Base-by-base conservation (phyloP, 2,888 invertebrate species). In the Zygothrica quintamaculata region DNA sequence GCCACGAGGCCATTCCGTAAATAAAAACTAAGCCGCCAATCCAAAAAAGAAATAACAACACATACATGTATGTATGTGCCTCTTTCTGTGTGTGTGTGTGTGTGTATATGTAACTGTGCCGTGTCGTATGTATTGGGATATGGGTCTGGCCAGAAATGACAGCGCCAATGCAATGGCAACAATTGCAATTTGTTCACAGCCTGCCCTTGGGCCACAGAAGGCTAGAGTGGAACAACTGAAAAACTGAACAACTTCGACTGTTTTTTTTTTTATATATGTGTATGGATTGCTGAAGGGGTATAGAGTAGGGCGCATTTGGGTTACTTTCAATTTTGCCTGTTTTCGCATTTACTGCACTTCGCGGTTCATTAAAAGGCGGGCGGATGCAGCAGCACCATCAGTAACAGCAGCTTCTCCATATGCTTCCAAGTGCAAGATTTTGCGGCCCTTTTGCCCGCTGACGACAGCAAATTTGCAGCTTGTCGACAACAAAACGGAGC, bases 171-270 rank as follows among this genome's bases (percentile, higher is more conserved):
- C 87, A 80, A 87, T 85, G 80, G 87, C 88, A 89, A 90, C 90
- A 91, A 90, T 90, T 90, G 90, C 90, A 90, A 90, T 90, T 91
- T 90, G 91, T 90, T 91, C 88, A 84, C 91, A 88, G 84, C 78
- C 78, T 81, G 79, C 78, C 80, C 82, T 68, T 65, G 82, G 87
- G 85, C 51, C 78, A 65, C 16, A 71, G 12, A 47, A 61, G 37
- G 60, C 48, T 11, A 31, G 22, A 44, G 40, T 44, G 48, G 22
- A 53, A 57, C 72, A 55, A 59, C 65, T 2, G 18, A 22, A 5
- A 2, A 22, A 5, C 18, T 2, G 18, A 22, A 57, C 72, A 57
- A 57, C 65, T 55, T 39, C 15, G 44, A 55, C 44, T 67, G 47
- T 57, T 37, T 55, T 47, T n/a, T n/a, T n/a, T n/a, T n/a, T n/a